phyloP scores from a whole-genome alignment of 1,140 invertebrate genomes.

The Agrilus planipennis region DNA sequence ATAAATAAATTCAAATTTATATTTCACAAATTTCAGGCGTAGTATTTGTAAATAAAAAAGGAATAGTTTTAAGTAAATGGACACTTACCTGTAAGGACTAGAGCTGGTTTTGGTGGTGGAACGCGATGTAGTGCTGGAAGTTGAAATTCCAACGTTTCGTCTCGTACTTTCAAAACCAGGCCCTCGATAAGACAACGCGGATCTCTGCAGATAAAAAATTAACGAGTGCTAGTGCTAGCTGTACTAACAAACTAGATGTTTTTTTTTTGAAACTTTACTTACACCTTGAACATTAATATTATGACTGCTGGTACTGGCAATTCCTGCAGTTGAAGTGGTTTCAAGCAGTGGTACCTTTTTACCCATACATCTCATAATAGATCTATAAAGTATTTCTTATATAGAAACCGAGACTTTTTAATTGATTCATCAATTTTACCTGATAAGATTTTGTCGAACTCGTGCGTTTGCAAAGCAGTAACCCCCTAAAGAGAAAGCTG shows the following conservation, averaged over 20 bases:
- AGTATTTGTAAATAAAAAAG: conserved; percentile 6
- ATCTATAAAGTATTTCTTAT: conserved; percentile 28
- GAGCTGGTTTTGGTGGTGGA: conserved; percentile 91
- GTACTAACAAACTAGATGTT: no score
- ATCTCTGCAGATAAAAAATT: conserved; percentile 45
- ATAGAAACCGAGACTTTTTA: not conserved
- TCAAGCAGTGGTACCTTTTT: conserved; percentile 73
- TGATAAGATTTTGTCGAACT: conserved; percentile 56
- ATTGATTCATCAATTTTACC: conserved; percentile 17
- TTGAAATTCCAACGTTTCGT: conserved; percentile 87
- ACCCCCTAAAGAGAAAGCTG: conserved; percentile 67
- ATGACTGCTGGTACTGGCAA: conserved; percentile 56
- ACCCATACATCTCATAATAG: conserved; percentile 61
- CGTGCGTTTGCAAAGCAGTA: conserved; percentile 72
- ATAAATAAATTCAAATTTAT: conserved; percentile 2
- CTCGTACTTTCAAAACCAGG: conserved; percentile 42
- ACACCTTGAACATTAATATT: conserved; percentile 52
- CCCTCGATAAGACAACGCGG: conserved; percentile 71
- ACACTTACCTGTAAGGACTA: conserved; percentile 64
- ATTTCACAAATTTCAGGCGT: conserved; percentile 3
- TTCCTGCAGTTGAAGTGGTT: conserved; percentile 50
- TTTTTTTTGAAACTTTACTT: conserved; percentile 14
- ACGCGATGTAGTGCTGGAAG: conserved; percentile 84
- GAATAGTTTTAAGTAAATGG: conserved; percentile 8
- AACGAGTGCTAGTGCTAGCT: no score